A percentile compares a stretch with the other conserved stretches of the same genome.
Conservation (phyloP, 2,113 vertebrate species). For the Typhlomys cinereus region DNA sequence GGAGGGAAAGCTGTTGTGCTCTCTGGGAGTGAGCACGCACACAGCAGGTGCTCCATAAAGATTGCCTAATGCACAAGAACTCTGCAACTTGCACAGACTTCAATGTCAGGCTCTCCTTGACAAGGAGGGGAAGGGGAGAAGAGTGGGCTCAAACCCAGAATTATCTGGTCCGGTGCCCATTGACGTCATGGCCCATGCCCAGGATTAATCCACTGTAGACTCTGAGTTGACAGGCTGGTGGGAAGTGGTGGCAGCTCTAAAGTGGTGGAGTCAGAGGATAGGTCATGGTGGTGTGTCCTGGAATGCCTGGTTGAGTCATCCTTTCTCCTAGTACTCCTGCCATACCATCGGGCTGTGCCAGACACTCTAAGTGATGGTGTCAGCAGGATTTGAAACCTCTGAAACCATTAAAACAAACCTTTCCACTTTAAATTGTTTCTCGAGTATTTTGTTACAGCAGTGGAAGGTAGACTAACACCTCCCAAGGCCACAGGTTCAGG, state of each 20-base stretch:
- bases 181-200: too few relatives aligned
- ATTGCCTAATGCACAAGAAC: neutral
- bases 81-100: neutral
- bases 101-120: neutral
- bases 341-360: neutral
- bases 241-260: neutral
- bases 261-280: neutral
- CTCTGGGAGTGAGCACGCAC: neutral
- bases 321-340: neutral
- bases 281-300: neutral
- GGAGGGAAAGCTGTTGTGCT: neutral
- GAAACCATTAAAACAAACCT: neutral
- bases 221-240: neutral
- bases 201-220: neutral
- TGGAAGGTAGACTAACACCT: neutral
- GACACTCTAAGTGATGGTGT: neutral
- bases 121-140: neutral
- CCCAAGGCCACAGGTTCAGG: neutral
- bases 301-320: neutral
- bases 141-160: neutral
- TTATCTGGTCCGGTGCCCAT: neutral
- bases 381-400: neutral
- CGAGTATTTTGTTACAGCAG: neutral
- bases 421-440: neutral
- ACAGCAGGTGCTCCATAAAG: neutral